Conservation (phyloP, 37 sponge, comb jelly and placozoan species). For the Dysidea cf. avara region DNA sequence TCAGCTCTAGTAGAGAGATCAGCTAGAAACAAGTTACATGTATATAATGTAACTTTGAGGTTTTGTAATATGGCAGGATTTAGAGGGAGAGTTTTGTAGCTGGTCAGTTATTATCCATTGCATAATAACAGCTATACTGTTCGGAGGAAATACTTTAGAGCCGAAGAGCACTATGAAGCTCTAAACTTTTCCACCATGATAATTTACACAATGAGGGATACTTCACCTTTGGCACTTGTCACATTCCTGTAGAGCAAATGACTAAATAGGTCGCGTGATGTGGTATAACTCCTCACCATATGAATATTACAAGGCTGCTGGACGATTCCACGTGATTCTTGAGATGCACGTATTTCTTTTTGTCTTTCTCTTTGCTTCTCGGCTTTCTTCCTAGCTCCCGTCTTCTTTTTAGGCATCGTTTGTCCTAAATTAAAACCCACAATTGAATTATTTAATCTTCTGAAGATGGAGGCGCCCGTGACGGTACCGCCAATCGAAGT, state of each 20-base stretch:
- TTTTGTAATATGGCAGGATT: no score
- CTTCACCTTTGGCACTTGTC: slow-evolving; percentile 84
- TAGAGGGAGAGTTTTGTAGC: no score
- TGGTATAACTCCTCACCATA: slow-evolving; percentile 58
- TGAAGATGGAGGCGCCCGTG: background rate
- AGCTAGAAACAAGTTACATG: no score
- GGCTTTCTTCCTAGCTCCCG: slow-evolving; percentile 93
- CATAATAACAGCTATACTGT: no score
- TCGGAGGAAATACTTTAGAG: no score
- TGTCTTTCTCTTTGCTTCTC: slow-evolving; percentile 88
- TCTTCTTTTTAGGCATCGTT: slow-evolving; percentile 98
- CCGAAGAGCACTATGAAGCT: no score
- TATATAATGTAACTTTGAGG: no score
- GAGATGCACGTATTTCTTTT: slow-evolving; percentile 70
- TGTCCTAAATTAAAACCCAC: background rate
- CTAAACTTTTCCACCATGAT: no score
- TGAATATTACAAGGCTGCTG: slow-evolving; percentile 66
- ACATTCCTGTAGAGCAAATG: slow-evolving; percentile 63
- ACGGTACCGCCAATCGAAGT: background rate
- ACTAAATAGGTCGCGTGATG: background rate
- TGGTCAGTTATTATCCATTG: no score
- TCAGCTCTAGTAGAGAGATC: no score
- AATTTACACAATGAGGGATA: background rate
- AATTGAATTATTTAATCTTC: no score
- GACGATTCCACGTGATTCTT: slow-evolving; percentile 43